phyloP scores from a whole-genome alignment of 2,888 invertebrate genomes.

The Agelastica alni region DNA sequence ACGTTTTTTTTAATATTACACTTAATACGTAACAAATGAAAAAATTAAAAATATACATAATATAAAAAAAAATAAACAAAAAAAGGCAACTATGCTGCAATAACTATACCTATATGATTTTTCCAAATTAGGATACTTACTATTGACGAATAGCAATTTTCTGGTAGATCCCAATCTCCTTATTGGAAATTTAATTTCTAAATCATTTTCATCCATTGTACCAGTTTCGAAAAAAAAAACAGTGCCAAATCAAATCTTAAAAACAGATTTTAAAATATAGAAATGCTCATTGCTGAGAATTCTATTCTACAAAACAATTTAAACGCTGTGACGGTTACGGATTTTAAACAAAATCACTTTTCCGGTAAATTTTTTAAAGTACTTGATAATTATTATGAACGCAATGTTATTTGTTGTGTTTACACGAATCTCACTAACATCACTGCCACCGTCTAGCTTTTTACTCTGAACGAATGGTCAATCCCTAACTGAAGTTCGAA shows the following conservation, averaged over 20 bases:
- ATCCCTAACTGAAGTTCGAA: constrained; percentile 24
- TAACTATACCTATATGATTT: too few relatives aligned
- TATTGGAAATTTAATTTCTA: constrained; percentile 78
- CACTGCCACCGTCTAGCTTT: constrained; percentile 14
- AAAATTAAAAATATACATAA: too few relatives aligned
- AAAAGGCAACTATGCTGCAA: too few relatives aligned
- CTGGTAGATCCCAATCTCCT: constrained; percentile 79
- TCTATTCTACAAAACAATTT: constrained; percentile 2
- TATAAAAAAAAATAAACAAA: too few relatives aligned
- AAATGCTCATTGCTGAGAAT: too few relatives aligned
- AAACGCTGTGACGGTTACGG: background rate
- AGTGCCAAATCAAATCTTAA: constrained; percentile 1
- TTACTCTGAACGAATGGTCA: constrained; percentile 11
- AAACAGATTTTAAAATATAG: constrained; percentile 11
- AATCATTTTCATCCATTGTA: constrained; percentile 73
- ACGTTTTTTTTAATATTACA: too few relatives aligned
- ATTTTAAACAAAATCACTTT: constrained; percentile 5
- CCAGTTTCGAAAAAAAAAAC: constrained; percentile 1
- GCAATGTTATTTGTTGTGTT: constrained; percentile 3
- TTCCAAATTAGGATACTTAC: too few relatives aligned
- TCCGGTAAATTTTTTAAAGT: background rate
- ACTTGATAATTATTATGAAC: constrained; percentile 6
- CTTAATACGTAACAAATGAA: too few relatives aligned
- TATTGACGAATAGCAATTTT: constrained; percentile 77
- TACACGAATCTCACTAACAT: constrained; percentile 13